Base-by-base conservation (phyloP, 2,113 vertebrate species). In the Cyphomyrus discorhynchus region DNA sequence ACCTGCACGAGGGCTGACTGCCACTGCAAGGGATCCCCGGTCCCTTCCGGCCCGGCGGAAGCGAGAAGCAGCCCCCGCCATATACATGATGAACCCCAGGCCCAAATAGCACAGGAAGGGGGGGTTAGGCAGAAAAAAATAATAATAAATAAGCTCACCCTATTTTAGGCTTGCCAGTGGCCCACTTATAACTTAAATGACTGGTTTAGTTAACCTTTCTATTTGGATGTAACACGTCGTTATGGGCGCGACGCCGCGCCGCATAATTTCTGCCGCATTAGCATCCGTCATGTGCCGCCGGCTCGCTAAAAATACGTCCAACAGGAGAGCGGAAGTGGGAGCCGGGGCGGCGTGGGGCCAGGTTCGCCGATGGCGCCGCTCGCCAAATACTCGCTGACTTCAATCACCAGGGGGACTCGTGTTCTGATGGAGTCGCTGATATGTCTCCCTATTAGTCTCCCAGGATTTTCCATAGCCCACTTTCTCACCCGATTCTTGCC, bases 371-470 rank as follows among this genome's bases (percentile, higher is more conserved):
- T 95, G 91, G 96, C 92, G 92, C 94, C 93, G 94, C 95, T 96
- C 94, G 95, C 97, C 96, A 97, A 97, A 97, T 97, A 96, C 97
- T 96, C 97, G 96, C 96, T 96, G 95, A 95, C 96, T 97, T 96
- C 97, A 94, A 94, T 97, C 97, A 97, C 97, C 96, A 96, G 91
- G 95, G 96, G 97, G 96, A 96, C 97, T 97, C 94, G 95, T 97
- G 96, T 97, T 96, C 96, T 97, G 97, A 97, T 97, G 96, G 97
- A 97, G 96, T 94, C 97, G 96, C 97, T 97, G 97, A 97, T 97
- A 97, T 95, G 96, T 96, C 95, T 95, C 96, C 96, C 96, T 96
- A 96, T 97, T 96, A 96, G 96, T 98, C 97, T 97, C 97, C 88
- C 90, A 96, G 97, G 97, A 96, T 95, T 94, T 96, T 96, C 94